A percentile compares a stretch with the other conserved stretches of the same genome.
These are phyloP conservation scores for Elanoides forficatus DNA, from an alignment of 2,113 vertebrate genomes.

Conservation along the genomic window DNA sequence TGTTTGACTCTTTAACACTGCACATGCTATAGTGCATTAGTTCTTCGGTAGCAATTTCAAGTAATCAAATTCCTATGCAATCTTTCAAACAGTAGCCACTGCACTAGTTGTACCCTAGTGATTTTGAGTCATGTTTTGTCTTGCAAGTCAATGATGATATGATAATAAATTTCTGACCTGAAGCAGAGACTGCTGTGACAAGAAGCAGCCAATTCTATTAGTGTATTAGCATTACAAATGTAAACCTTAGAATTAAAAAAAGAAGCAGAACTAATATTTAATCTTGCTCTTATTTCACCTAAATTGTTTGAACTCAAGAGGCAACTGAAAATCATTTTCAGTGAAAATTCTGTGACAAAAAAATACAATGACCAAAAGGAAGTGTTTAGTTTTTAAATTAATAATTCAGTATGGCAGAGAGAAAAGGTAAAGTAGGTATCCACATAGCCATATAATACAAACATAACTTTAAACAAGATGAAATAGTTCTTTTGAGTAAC, in stretches of 20 bases:
- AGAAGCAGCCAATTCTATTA: background rate
- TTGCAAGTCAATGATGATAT: background rate
- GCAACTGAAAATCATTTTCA: background rate
- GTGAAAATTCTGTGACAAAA: background rate
- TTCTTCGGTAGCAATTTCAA: background rate
- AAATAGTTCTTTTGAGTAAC: background rate
- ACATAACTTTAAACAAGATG: background rate
- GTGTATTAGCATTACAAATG: background rate
- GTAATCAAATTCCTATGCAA: background rate
- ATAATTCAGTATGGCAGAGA: background rate
- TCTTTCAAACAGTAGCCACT: background rate
- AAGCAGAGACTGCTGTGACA: background rate
- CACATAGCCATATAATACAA: background rate
- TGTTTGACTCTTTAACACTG: background rate
- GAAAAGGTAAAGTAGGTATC: background rate
- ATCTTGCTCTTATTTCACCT: background rate
- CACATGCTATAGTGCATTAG: background rate
- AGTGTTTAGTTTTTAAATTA: background rate
- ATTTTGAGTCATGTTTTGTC: background rate
- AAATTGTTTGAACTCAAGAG: background rate
- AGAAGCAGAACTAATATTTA: background rate
- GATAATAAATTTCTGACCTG: background rate
- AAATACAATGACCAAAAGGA: background rate
- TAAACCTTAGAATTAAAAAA: background rate
- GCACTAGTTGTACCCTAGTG: background rate